phyloP scores from a whole-genome alignment of 92 coral and sea anemone genomes.

The Chrysogorgia sp. region DNA sequence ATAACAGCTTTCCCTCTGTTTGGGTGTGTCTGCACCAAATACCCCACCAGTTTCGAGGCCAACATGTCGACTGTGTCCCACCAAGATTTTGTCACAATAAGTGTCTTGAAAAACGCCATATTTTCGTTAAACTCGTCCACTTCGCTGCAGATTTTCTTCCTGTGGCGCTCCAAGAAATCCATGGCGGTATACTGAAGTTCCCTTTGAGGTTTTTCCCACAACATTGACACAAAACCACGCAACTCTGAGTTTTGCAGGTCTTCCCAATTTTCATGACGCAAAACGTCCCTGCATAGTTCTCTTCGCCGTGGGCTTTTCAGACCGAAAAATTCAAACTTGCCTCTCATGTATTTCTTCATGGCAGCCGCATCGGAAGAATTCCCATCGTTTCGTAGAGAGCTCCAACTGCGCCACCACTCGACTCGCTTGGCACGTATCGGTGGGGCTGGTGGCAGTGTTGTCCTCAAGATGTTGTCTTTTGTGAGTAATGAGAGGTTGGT shows the following conservation, averaged over 20 bases:
- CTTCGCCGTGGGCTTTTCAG: conserved; percentile 72
- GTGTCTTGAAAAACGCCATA: conserved; percentile 60
- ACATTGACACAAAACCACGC: conserved; percentile 61
- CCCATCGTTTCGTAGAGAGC: conserved; percentile 39
- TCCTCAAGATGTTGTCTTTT: not conserved
- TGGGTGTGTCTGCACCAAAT: conserved; percentile 73
- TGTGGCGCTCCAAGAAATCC: conserved; percentile 77
- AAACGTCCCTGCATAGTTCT: conserved; percentile 65
- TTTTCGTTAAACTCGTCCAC: conserved; percentile 73
- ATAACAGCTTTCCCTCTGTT: conserved; percentile 64
- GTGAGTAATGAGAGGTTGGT: not conserved
- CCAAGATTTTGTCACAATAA: conserved; percentile 86
- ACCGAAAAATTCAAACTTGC: conserved; percentile 85
- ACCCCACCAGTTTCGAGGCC: conserved; percentile 72
- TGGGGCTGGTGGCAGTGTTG: not conserved
- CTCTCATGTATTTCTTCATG: conserved; percentile 96
- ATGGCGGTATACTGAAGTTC: conserved; percentile 81
- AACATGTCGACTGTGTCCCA: conserved; percentile 93
- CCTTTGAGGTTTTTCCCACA: conserved; percentile 87
- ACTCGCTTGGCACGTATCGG: not conserved
- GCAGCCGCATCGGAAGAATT: conserved; percentile 62
- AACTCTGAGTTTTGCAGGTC: conserved; percentile 50
- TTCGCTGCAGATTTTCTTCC: conserved; percentile 58
- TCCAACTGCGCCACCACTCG: conserved; percentile 9
- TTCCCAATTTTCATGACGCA: conserved; percentile 45